Evolutionary conservation across 2,797 vertebrate species (phyloP), one percentile per base, ranked within the genome.

Genomic region (Rhabdomys pumilio): DNA sequence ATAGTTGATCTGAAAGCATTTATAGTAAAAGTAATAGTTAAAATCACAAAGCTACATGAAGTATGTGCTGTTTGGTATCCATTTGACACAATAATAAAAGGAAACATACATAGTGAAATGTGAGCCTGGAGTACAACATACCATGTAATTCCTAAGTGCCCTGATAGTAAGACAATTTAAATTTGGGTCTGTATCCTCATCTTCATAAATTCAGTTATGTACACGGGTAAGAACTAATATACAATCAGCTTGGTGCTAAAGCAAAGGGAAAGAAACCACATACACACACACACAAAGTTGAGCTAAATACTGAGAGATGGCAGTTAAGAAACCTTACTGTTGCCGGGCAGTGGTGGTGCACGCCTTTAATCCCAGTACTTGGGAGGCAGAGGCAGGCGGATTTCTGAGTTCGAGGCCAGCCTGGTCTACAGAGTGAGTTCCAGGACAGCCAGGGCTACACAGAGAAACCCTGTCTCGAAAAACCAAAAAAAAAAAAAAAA

Each of bases 171-270:
- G 47, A 94, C 19, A 55, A 53, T 67, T 47, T 69, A 85, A 65
- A 13, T 82, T 91, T 61, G 83, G 14, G 67, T 95, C 67, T 96
- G n/a, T 34, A 88, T 41, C n/a, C 53, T 67, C 88, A 67, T 3
- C 31, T 63, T 87, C 88, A 91, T 34, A 34, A 77, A 55, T 83
- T 17, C 34, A 55, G 55, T 82, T 61, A 94, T 65, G 65, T 53
- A 89, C 55, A 50, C 22, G 55, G n/a, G 13, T 86, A 75, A 89
- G 17, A 91, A 81, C 0, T n/a, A 57, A 84, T 12, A 80, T 41
- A 80, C 14, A 84, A 3, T 76, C 89, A 77, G 17, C 14, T 12
- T 34, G 20, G 63, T 29, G 44, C 34, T 82, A 14, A 77, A 84
- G 85, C 11, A 53, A 77, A 38, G 72, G 20, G 63, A 31, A 24